Evolutionary conservation across 2,113 vertebrate genomes (phyloP).

Genomic region (Rhea pennata): DNA sequence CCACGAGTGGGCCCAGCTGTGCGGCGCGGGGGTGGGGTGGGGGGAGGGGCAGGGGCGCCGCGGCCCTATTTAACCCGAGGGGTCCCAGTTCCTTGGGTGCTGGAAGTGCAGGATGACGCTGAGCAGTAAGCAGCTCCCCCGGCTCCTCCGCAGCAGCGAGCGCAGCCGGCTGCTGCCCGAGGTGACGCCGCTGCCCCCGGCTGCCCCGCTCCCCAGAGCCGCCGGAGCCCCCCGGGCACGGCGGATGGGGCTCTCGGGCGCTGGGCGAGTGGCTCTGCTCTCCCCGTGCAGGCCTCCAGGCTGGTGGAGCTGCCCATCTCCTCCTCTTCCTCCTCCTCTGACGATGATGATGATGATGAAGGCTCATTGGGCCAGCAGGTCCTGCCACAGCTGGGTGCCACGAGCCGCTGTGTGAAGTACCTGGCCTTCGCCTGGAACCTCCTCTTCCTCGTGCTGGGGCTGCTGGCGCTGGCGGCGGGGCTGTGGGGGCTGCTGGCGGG

Average conservation of each 20-base stretch:
- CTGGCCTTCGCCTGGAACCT: slow-evolving; percentile 83
- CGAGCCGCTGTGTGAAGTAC: slow-evolving; percentile 79
- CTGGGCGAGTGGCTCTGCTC: rapidly evolving
- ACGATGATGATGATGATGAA: background rate
- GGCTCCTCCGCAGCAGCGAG: slow-evolving; percentile 60
- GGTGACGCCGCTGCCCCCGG: slow-evolving; percentile 66
- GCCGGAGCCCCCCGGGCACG: background rate
- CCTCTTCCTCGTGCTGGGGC: slow-evolving; percentile 83
- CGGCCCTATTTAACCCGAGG: background rate
- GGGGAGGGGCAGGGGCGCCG: background rate
- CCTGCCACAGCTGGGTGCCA: background rate
- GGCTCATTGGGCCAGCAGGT: background rate
- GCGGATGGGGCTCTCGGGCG: no score
- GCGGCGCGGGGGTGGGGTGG: background rate
- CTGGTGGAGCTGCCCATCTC: slow-evolving; percentile 20
- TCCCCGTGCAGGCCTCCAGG: background rate
- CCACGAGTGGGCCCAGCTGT: background rate
- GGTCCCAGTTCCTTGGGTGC: slow-evolving; percentile 34
- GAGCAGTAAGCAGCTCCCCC: background rate
- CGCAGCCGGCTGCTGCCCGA: slow-evolving; percentile 82
- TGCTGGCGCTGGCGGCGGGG: slow-evolving; percentile 79
- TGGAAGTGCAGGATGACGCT: background rate
- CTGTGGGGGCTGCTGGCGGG: slow-evolving; percentile 90
- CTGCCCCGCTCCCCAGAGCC: background rate
- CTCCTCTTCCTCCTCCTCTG: background rate